A percentile compares a stretch with the other conserved stretches of the same genome.
Evolutionary conservation across 1,140 invertebrate genomes (phyloP).

Genomic region (Drosophila obscura): DNA sequence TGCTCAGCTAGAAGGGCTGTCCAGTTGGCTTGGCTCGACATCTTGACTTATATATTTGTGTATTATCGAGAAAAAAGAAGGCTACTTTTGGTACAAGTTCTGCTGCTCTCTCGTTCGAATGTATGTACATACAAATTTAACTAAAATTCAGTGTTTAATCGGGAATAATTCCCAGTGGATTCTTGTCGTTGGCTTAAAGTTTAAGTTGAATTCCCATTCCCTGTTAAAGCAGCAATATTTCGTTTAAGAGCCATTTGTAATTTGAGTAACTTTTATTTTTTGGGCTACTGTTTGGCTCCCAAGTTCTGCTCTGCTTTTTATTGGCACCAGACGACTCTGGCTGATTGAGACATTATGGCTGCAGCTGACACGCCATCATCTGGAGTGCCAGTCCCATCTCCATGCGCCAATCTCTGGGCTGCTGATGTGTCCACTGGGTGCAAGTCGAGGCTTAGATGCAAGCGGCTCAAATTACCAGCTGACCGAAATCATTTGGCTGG

Average conservation of each 20-base stretch:
- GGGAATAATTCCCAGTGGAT: no score
- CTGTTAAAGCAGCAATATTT: no score
- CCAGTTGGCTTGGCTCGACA: no score
- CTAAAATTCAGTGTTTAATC: no score
- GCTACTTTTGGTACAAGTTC: no score
- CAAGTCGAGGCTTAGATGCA: slow-evolving; percentile 55
- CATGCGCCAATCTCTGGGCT: background rate
- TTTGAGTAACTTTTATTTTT: slow-evolving; percentile 35
- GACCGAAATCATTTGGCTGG: slow-evolving; percentile 17
- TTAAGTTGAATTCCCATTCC: no score
- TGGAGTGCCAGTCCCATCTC: no score
- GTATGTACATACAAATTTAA: no score
- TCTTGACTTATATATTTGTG: no score
- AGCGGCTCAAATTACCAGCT: slow-evolving; percentile 42
- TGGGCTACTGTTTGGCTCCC: slow-evolving; percentile 46
- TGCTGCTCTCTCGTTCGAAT: no score
- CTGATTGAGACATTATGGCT: slow-evolving; percentile 30
- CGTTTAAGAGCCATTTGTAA: slow-evolving; percentile 32
- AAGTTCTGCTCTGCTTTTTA: slow-evolving; percentile 35
- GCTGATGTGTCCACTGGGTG: slow-evolving; percentile 28
- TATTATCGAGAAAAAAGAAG: no score
- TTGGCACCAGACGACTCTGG: background rate
- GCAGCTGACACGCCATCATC: slow-evolving; percentile 33
- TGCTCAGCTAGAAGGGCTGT: background rate
- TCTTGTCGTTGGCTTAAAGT: no score